Evolutionary conservation across 2,113 vertebrate species (phyloP).

Genomic region (Merops nubicus): DNA sequence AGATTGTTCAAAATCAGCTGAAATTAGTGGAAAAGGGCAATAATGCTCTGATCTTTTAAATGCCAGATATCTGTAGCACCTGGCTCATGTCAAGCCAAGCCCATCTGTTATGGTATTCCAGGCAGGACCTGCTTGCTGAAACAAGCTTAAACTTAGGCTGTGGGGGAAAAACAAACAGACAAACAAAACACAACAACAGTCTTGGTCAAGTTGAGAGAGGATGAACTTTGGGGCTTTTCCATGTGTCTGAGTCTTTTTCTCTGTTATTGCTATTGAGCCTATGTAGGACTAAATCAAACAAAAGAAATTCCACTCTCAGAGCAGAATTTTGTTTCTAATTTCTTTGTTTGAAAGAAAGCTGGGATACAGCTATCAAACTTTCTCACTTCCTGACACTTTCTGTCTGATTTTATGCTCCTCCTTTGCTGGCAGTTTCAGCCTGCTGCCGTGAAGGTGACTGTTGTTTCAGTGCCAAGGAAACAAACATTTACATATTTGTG

Average conservation of each 20-base stretch:
- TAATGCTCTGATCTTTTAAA: conserved; percentile 7
- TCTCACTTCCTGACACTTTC: neutral
- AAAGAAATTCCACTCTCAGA: neutral
- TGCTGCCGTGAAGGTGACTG: neutral
- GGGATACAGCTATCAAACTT: neutral
- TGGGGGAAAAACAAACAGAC: too few species aligned
- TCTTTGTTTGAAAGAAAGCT: conserved; percentile 11
- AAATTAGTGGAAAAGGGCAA: neutral
- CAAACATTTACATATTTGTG: neutral
- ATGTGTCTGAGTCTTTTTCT: neutral
- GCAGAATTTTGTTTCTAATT: neutral
- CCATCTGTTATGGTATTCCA: neutral
- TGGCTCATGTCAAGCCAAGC: neutral
- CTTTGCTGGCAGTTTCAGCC: neutral
- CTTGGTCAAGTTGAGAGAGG: neutral
- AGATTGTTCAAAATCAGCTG: neutral
- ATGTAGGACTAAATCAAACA: neutral
- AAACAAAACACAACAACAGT: too few species aligned
- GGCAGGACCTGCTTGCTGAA: neutral
- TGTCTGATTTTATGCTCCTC: neutral
- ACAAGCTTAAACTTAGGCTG: neutral
- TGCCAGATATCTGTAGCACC: neutral
- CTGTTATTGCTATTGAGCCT: neutral
- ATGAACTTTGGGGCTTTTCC: neutral
- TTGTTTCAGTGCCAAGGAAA: neutral